Percentiles rank a stretch among this genome's conserved stretches.
phyloP scores from a whole-genome alignment of 2,888 invertebrate genomes.

The Eupithecia tripunctaria region DNA sequence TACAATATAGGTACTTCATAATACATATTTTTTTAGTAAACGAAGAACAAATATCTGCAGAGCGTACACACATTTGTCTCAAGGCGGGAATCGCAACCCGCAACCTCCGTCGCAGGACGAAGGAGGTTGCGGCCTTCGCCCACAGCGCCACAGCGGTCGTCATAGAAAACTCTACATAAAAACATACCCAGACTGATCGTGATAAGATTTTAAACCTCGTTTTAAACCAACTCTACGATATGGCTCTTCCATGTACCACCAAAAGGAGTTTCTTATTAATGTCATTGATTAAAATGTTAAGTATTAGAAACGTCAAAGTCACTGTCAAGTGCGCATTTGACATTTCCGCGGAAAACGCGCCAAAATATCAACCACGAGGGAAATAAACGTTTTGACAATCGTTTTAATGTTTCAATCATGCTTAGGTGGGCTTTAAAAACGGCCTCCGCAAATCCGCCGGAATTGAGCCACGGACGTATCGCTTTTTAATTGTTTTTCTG shows the following conservation, averaged over 20 bases:
- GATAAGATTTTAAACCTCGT: too few relatives aligned
- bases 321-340: conserved; percentile 27
- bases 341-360: conserved; percentile 12
- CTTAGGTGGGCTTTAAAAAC: conserved; percentile 58
- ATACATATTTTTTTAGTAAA: too few relatives aligned
- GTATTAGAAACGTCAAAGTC: conserved; percentile 28
- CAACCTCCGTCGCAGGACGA: too few relatives aligned
- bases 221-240: neutral
- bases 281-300: neutral
- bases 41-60: too few relatives aligned
- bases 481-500: conserved; percentile 39
- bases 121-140: too few relatives aligned
- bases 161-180: too few relatives aligned
- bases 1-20: too few relatives aligned
- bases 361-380: conserved; percentile 35
- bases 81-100: too few relatives aligned
- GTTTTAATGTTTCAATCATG: conserved; percentile 73
- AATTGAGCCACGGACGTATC: conserved; percentile 38
- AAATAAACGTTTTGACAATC: conserved; percentile 64
- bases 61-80: too few relatives aligned
- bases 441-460: conserved; percentile 41
- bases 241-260: too few relatives aligned
- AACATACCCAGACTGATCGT: too few relatives aligned
- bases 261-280: neutral
- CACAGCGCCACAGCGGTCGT: too few relatives aligned